These are phyloP conservation scores for Thamnophis sirtalis DNA, from an alignment of 2,113 vertebrate species.

Conservation along the genomic window DNA sequence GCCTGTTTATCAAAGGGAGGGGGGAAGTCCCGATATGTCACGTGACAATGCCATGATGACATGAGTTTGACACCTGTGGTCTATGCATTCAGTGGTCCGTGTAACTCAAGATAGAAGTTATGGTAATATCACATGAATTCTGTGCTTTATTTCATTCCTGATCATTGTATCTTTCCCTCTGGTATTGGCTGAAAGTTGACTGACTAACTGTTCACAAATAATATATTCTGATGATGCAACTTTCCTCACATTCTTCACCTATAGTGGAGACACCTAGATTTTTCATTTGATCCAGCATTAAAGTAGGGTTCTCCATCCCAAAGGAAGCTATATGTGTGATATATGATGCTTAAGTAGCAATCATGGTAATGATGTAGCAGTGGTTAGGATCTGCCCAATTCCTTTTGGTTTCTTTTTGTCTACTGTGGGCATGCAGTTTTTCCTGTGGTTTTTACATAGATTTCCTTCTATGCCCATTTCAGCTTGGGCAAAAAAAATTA, in stretches of 20 bases:
- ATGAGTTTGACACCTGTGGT: neutral
- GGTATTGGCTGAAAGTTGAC: neutral
- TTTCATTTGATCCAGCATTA: neutral
- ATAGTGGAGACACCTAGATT: neutral
- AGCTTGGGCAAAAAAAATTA: neutral
- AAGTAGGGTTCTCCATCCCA: neutral
- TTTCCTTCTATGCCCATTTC: neutral
- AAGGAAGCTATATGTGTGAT: neutral
- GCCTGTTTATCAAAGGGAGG: no score
- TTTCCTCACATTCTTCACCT: neutral
- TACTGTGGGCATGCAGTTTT: neutral
- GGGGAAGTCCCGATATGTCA: no score
- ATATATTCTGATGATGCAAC: neutral
- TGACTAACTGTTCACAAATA: neutral
- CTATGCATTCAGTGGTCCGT: neutral
- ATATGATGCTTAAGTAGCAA: neutral
- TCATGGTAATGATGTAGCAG: neutral
- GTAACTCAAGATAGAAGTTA: neutral
- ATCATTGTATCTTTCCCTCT: neutral
- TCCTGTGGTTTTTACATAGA: neutral
- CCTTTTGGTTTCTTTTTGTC: neutral
- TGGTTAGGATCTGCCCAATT: neutral
- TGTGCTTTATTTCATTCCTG: neutral
- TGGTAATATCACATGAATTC: neutral
- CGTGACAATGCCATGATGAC: no score